Base-by-base conservation (phyloP, 2,113 vertebrate genomes). In the Xiphophorus hellerii region DNA sequence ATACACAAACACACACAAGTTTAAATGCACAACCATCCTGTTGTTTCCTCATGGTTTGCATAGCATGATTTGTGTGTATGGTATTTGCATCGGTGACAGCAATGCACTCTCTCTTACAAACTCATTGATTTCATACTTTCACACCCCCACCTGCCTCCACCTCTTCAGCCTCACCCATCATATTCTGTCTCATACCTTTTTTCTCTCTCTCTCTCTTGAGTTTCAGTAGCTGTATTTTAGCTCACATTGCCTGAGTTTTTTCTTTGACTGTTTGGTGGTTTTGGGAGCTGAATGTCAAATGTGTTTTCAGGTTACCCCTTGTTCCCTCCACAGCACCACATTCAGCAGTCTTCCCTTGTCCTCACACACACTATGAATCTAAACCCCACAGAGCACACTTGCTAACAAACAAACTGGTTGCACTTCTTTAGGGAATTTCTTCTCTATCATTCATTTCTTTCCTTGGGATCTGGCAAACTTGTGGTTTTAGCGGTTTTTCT, bases 31-130 rank as follows among this genome's bases (percentile, higher is more conserved):
- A 27, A 73, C 74, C 76, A 76, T 69, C 62, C 28, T 22, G 63
- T 74, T 48, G 54, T 70, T 61, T 71, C 62, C 77, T 48, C 27
- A 63, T 70, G 79, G 69, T 72, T 31, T 33, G 71, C 37, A 70
- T 62, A 70, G 86, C 71, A 28, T 66, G 74, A 80, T 75, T 42
- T 48, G 42, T 61, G 71, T 60, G 66, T 64, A 6, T 76, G 35
- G 73, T 82, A 79, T 89, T 88, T 74, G 33, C 83, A 68, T 84
- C 74, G 70, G 60, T 70, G 84, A 84, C 80, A 88, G 83, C 76
- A 62, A 82, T 77, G 75, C 69, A 62, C 78, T 84, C 76, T 78
- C 73, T 81, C 60, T 64, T 25, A 66, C 77, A 70, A 62, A 25
- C 48, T 76, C 28, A 30, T 78, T 81, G 71, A 78, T 86, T 91